phyloP scores from a whole-genome alignment of 1,140 invertebrate genomes.

The Trinorchestia longiramus region DNA sequence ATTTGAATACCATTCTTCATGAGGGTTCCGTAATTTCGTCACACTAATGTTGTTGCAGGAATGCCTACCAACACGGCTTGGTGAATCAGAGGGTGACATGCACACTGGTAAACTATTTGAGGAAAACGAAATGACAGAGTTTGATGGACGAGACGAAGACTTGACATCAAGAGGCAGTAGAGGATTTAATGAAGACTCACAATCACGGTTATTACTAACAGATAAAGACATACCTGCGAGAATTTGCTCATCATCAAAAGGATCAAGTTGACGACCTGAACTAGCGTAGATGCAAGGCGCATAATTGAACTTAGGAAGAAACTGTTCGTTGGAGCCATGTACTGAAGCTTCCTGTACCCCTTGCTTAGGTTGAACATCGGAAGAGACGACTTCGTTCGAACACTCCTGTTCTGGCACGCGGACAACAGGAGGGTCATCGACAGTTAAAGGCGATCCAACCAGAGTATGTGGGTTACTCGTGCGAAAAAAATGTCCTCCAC shows the following conservation, averaged over 20 bases:
- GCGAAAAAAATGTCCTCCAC: too few species aligned
- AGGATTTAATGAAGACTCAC: not conserved
- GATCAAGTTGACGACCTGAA: not conserved
- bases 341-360: not conserved
- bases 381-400: not conserved
- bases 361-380: too few species aligned
- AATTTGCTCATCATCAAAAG: not conserved
- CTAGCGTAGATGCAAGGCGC: not conserved
- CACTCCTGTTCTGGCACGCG: too few species aligned
- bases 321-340: not conserved
- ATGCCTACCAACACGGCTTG: too few species aligned
- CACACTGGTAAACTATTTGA: not conserved
- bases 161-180: not conserved
- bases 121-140: not conserved
- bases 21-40: too few species aligned
- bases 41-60: too few species aligned
- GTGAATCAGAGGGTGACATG: not conserved
- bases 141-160: not conserved
- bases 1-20: too few species aligned
- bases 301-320: not conserved
- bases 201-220: too few species aligned
- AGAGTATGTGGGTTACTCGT: too few species aligned
- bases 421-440: too few species aligned
- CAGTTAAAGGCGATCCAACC: too few species aligned
- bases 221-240: not conserved